Conservation (phyloP, 2,797 vertebrate genomes). For the Pygocentrus nattereri region DNA sequence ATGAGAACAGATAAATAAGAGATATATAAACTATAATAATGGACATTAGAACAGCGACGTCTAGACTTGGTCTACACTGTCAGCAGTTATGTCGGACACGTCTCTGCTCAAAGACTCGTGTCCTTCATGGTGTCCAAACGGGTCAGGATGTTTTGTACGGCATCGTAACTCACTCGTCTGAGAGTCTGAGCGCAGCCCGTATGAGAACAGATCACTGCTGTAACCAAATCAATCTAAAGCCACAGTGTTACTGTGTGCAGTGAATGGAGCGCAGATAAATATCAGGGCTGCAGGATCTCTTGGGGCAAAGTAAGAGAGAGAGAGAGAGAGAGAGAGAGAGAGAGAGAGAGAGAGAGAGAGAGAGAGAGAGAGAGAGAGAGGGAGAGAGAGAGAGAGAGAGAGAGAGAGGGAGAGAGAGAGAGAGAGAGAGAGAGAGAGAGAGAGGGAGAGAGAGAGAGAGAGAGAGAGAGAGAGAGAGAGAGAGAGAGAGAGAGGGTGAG, state of each 20-base stretch:
- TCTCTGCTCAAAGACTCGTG: conserved; percentile 59
- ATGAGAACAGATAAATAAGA: too few species aligned
- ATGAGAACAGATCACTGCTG: conserved; percentile 27
- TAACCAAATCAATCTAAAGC: conserved; percentile 44
- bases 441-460: too few species aligned
- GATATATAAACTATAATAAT: too few species aligned
- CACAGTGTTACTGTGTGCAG: conserved; percentile 35
- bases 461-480: too few species aligned
- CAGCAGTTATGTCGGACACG: conserved; percentile 45
- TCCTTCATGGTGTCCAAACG: conserved; percentile 11
- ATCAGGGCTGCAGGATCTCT: conserved; percentile 45
- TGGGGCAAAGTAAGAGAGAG: not conserved
- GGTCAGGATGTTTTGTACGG: conserved; percentile 13
- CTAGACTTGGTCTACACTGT: not conserved
- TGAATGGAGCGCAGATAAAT: conserved; percentile 54
- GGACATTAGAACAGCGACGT: too few species aligned
- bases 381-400: too few species aligned
- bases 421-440: too few species aligned
- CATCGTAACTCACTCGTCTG: not conserved
- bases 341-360: not conserved
- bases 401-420: too few species aligned
- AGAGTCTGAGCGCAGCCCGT: conserved; percentile 21
- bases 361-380: not conserved
- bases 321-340: not conserved
- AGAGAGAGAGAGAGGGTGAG: too few species aligned